phyloP scores from a whole-genome alignment of 2,113 vertebrate genomes.

The Xenopus borealis region DNA sequence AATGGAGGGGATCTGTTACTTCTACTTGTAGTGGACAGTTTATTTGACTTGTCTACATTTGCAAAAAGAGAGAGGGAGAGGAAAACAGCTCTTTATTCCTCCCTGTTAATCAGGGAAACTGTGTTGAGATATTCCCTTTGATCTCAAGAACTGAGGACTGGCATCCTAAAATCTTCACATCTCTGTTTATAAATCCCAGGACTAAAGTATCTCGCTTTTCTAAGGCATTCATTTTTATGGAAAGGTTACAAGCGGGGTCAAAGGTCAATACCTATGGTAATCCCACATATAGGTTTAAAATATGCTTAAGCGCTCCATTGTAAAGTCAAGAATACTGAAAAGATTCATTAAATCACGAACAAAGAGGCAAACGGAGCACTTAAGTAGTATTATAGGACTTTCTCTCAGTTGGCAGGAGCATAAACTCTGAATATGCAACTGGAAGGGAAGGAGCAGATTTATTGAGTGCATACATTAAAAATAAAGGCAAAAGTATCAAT shows the following conservation, averaged over 20 bases:
- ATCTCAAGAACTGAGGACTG: constrained; percentile 55
- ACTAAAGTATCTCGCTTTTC: constrained; percentile 39
- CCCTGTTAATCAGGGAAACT: constrained; percentile 49
- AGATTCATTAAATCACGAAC: constrained; percentile 30
- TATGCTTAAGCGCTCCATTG: constrained; percentile 33
- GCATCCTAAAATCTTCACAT: constrained; percentile 48
- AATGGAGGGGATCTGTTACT: constrained; percentile 34
- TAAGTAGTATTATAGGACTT: neutral
- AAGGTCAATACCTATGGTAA: constrained; percentile 52
- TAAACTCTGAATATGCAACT: too few relatives aligned
- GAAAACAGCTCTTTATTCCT: constrained; percentile 46
- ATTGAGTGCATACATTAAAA: too few relatives aligned
- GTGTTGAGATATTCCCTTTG: constrained; percentile 49
- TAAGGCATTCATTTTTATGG: constrained; percentile 33
- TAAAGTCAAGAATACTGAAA: constrained; percentile 16
- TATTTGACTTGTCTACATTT: constrained; percentile 49
- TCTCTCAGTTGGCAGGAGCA: too few relatives aligned
- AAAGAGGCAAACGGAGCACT: constrained; percentile 1
- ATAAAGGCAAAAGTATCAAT: too few relatives aligned
- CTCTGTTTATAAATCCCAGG: constrained; percentile 49
- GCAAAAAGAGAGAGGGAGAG: constrained; percentile 45
- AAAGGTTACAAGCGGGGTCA: constrained; percentile 52
- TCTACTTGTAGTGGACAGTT: constrained; percentile 44
- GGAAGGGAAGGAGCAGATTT: too few relatives aligned
- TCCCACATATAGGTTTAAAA: constrained; percentile 47